Evolutionary conservation across 2,888 invertebrate species (phyloP), one percentile per base, ranked within the genome.

Genomic region (Odontocolon sp.): DNA sequence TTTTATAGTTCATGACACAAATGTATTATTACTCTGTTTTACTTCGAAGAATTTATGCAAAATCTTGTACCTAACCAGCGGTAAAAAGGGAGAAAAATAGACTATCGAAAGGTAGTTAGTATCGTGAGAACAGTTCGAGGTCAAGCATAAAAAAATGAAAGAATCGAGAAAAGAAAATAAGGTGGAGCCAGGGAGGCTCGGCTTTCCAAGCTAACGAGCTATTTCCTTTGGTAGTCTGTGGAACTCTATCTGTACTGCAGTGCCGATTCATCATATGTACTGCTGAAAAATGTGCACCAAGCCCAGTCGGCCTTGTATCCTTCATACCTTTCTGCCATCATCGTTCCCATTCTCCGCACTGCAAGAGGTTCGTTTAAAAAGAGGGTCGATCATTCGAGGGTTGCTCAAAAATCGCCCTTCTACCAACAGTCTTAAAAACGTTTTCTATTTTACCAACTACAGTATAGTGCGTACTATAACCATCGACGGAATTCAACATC

Each of bases 361-460:
- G 42, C 2, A 28, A 47, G 47, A 33, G 14, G 45, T 31, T 23
- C 33, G 8, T 36, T 14, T 47, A 9, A 11, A 28, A n/a, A 63
- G 54, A 28, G 50, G 40, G 59, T 18, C 21, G 9, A 47, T 47
- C 36, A 38, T 61, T 68, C 61, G 47, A 38, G 61, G 66, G 70
- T 31, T 40, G 52, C 33, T 14, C 28, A 9, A 11, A 45, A 59
- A 23, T 38, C 33, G 36, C 36, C 36, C 64, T 16, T 23, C 54
- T 31, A 52, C 50, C 50, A 31, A 54, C 66, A 38, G 21, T 52
- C 16, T 6, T 45, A 11, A 23, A 52, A 21, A 14, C 9, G 47
- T 67, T 61, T 2, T 31, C 76, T 71, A 47, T 71, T 2, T 45
- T 76, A 61, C 71, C 76, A 18, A 76, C 71, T 23, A 66, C 33